Evolutionary conservation across 2,797 vertebrate species (phyloP), one percentile per base, ranked within the genome.

Genomic region (Lepilemur ruficaudatus): DNA sequence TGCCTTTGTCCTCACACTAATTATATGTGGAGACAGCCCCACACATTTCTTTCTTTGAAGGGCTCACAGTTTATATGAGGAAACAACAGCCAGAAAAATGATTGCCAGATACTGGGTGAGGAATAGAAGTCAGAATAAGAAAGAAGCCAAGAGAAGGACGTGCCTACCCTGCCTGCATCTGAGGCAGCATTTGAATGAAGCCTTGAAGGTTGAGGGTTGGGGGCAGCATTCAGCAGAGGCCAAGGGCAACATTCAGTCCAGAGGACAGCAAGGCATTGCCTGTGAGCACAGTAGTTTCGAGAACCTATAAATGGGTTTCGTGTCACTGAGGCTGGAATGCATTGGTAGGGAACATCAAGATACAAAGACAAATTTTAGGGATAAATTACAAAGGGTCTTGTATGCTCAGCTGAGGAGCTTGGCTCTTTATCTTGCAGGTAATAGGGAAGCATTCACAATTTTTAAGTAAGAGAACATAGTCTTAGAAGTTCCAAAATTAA

Each of bases 401-500:
- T 72, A 41, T 7, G 61, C 59, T 52, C 17, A 87, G 46, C 13
- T 23, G 75, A 92, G 50, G 6, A 75, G 28, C 67, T 90, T 83
- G 55, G 32, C 8, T 70, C 87, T 96, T 93, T 86, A 76, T 89
- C 84, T 93, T 84, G n/a, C 48, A 91, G 15, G 23, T 70, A 75
- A 61, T 4, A 76, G 72, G 65, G 80, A 96, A 48, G 35, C 52
- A 89, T 63, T 65, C 41, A 52, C 43, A 89, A 91, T 81, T 70
- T 94, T 93, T 83, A 85, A 80, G n/a, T 79, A 82, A 91, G 43
- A 88, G 55, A 94, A 90, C 70, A 81, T 17, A 85, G 28, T 67
- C 55, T 59, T 85, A 23, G 48, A 93, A 70, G 41, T 94, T 96
- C 94, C 73, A 35, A 92, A 89, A 73, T 84, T 50, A 94, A 90